Evolutionary conservation across 2,888 invertebrate species (phyloP).

Genomic region (Sesia apiformis): DNA sequence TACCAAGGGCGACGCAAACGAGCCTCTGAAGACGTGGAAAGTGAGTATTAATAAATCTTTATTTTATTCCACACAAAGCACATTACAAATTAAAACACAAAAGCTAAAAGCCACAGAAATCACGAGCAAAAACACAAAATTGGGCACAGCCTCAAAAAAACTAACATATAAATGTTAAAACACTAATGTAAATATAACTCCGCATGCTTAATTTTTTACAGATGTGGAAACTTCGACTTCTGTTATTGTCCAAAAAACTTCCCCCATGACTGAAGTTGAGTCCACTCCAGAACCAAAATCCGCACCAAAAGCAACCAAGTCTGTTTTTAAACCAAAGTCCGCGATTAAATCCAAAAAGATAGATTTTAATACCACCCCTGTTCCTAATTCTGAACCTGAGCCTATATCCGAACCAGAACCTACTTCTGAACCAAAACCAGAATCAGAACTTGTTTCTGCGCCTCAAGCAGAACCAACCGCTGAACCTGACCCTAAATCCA

Average conservation of each 20-base stretch:
- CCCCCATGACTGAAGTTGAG: slow-evolving; percentile 41
- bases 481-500: slow-evolving; percentile 38
- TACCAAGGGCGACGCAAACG: slow-evolving; percentile 31
- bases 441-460: slow-evolving; percentile 36
- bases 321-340: slow-evolving; percentile 34
- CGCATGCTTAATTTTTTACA: slow-evolving; percentile 66
- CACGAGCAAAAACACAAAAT: neutral
- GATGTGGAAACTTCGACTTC: slow-evolving; percentile 62
- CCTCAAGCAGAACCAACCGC: slow-evolving; percentile 40
- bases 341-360: slow-evolving; percentile 46
- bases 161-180: slow-evolving; percentile 21
- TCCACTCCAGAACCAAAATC: slow-evolving; percentile 45
- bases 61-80: slow-evolving; percentile 2
- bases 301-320: slow-evolving; percentile 33
- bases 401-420: slow-evolving; percentile 45
- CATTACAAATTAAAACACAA: neutral
- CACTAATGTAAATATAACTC: slow-evolving; percentile 41
- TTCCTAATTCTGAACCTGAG: slow-evolving; percentile 49
- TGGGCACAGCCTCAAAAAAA: neutral
- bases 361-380: slow-evolving; percentile 37
- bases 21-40: slow-evolving; percentile 24
- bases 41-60: slow-evolving; percentile 20
- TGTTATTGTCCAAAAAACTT: slow-evolving; percentile 19
- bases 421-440: slow-evolving; percentile 43
- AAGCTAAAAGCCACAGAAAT: neutral